Evolutionary conservation across 2,797 vertebrate species (phyloP), one percentile per base, ranked within the genome.

Genomic region (Chelon auratus): DNA sequence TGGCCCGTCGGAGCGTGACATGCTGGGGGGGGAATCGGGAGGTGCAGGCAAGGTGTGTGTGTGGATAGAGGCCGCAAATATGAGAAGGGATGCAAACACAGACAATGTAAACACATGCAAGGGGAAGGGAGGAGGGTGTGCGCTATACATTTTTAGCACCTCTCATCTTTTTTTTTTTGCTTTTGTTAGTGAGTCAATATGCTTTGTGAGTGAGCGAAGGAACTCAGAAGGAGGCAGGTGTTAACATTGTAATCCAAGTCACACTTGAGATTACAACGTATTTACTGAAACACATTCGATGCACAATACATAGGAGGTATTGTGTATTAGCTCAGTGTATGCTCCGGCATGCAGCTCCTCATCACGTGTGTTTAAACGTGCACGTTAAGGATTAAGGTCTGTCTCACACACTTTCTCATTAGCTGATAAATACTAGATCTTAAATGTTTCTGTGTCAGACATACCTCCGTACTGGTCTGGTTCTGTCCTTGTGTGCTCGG

Each of bases 1-100:
- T 91, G 90, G 91, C 87, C 88, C 93, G 91, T 90, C 92, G 93
- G 84, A 95, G 57, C 82, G 89, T 94, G 90, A 93, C 89, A 96
- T 95, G 95, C 95, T 97, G 94, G 93, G 93, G 30, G 30, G 5
- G 71, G 45, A 83, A 84, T 66, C 59, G 43, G 85, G 82, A 72
- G 77, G 86, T 82, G 91, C 83, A 74, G 87, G 79, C 77, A 42
- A 77, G 78, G 72, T 56, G 81, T 69, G 85, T 68, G 82, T 82
- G 84, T 68, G 66, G 72, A 56, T 40, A 78, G 75, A 68, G 70
- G 58, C 62, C 83, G 79, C 50, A 40, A 74, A 57, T 69, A 63
- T 14, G 77, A 70, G 51, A 72, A 62, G 78, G 68, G 87, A 85
- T 86, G 87, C 89, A 90, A 87, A 92, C 80, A 90, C 56, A 87